Evolutionary conservation across 92 coral and sea anemone species (phyloP).

Genomic region (Anthopleura xanthogrammica): DNA sequence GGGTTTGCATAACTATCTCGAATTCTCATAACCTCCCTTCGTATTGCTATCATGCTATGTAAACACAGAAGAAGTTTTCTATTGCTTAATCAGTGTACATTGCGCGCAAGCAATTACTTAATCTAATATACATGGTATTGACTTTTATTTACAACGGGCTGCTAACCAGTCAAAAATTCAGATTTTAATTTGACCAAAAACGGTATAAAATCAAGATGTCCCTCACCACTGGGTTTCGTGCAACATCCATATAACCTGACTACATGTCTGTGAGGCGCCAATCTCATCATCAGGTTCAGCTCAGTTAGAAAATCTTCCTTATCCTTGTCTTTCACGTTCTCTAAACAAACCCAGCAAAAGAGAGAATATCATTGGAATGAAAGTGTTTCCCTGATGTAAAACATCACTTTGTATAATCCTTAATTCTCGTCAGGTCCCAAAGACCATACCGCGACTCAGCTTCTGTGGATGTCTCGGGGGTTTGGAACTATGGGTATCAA

Average conservation of each 20-base stretch:
- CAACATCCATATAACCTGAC: constrained; percentile 58
- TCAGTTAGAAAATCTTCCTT: constrained; percentile 52
- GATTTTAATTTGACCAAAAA: too few relatives aligned
- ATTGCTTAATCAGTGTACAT: too few relatives aligned
- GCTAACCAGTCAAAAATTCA: too few relatives aligned
- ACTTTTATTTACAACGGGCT: not conserved
- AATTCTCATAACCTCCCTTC: not conserved
- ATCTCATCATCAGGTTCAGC: constrained; percentile 51
- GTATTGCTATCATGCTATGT: too few relatives aligned
- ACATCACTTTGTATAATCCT: too few relatives aligned
- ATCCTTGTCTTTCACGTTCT: constrained; percentile 27
- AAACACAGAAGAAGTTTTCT: too few relatives aligned
- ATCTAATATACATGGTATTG: too few relatives aligned
- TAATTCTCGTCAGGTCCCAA: not conserved
- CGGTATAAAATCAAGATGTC: not conserved
- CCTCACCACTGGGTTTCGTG: constrained; percentile 18
- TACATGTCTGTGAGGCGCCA: constrained; percentile 61
- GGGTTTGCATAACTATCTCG: too few relatives aligned
- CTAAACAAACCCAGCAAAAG: not conserved
- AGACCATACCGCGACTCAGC: not conserved
- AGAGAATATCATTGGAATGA: not conserved
- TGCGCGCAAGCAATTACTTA: too few relatives aligned
- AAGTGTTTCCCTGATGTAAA: too few relatives aligned
- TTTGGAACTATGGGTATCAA: too few relatives aligned
- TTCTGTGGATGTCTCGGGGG: too few relatives aligned